phyloP scores from a whole-genome alignment of 1,140 invertebrate genomes.

The Leptestheria dahalacensis region DNA sequence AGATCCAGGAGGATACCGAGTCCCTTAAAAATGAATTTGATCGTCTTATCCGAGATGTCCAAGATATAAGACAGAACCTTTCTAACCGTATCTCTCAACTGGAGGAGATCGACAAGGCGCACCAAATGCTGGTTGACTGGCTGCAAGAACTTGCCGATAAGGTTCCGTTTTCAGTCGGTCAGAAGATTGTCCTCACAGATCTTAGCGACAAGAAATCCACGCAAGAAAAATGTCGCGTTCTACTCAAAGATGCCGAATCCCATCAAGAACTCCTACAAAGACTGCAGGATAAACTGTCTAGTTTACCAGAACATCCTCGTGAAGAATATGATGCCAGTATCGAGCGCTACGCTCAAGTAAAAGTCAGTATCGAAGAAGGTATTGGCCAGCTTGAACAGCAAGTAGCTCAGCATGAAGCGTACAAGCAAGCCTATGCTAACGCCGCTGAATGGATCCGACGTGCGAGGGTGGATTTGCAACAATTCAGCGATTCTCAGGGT shows the following conservation, averaged over 20 bases:
- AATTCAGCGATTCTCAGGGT: slow-evolving; percentile 65
- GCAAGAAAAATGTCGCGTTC: slow-evolving; percentile 61
- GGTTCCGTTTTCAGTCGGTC: slow-evolving; percentile 45
- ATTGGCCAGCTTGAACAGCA: slow-evolving; percentile 51
- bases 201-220: slow-evolving; percentile 76
- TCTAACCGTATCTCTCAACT: slow-evolving; percentile 50
- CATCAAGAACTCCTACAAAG: slow-evolving; percentile 55
- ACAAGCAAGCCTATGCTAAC: slow-evolving; percentile 61
- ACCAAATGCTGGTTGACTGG: slow-evolving; percentile 64
- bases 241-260: slow-evolving; percentile 56
- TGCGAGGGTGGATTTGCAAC: slow-evolving; percentile 64
- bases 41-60: slow-evolving; percentile 59
- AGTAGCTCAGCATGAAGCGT: slow-evolving; percentile 72
- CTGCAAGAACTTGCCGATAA: slow-evolving; percentile 71
- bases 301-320: slow-evolving; percentile 19
- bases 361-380: slow-evolving; percentile 26
- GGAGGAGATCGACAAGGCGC: slow-evolving; percentile 68
- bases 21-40: slow-evolving; percentile 76
- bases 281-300: slow-evolving; percentile 24
- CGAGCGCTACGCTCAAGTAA: slow-evolving; percentile 50
- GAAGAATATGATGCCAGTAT: slow-evolving; percentile 49
- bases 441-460: slow-evolving; percentile 77
- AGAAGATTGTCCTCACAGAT: slow-evolving; percentile 52
- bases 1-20: slow-evolving; percentile 78
- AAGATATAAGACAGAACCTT: slow-evolving; percentile 56